Percentiles rank a stretch among this genome's conserved stretches.
Evolutionary conservation across 2,888 invertebrate species (phyloP).

Genomic region (Chaetoderma sp.): DNA sequence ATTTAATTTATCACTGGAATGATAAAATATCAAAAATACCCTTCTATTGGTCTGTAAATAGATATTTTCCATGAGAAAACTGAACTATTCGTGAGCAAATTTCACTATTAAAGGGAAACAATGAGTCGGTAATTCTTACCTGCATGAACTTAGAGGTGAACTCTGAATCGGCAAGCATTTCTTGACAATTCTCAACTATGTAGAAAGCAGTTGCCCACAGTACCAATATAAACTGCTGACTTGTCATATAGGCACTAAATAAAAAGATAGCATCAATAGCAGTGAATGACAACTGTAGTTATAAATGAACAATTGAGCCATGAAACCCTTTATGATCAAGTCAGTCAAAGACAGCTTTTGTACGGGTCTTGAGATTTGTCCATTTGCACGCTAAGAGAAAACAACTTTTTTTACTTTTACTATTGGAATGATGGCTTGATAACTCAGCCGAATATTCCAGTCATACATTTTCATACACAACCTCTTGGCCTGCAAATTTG

Average conservation of each 20-base stretch:
- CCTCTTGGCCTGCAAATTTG: too few relatives aligned
- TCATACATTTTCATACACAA: too few relatives aligned
- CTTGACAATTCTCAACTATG: conserved; percentile 75
- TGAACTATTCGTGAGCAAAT: background rate
- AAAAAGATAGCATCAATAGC: too few relatives aligned
- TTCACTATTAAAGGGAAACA: background rate
- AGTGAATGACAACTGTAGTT: background rate
- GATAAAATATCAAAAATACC: too few relatives aligned
- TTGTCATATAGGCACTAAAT: conserved; percentile 63
- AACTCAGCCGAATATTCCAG: too few relatives aligned
- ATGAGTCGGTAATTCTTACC: conserved; percentile 45
- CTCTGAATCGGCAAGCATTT: conserved; percentile 76
- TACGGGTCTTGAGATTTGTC: too few relatives aligned
- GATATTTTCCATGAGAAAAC: background rate
- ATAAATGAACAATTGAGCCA: background rate
- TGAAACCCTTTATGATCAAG: background rate
- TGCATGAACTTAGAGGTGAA: conserved; percentile 67
- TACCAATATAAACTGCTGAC: conserved; percentile 77
- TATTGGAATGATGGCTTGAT: too few relatives aligned
- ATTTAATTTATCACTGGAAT: too few relatives aligned
- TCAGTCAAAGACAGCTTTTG: too few relatives aligned
- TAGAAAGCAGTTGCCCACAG: conserved; percentile 84
- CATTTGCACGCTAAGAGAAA: too few relatives aligned
- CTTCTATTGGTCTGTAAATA: background rate
- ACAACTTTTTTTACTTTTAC: too few relatives aligned